phyloP scores from a whole-genome alignment of 2,888 invertebrate species.

The Andrena fulva region DNA sequence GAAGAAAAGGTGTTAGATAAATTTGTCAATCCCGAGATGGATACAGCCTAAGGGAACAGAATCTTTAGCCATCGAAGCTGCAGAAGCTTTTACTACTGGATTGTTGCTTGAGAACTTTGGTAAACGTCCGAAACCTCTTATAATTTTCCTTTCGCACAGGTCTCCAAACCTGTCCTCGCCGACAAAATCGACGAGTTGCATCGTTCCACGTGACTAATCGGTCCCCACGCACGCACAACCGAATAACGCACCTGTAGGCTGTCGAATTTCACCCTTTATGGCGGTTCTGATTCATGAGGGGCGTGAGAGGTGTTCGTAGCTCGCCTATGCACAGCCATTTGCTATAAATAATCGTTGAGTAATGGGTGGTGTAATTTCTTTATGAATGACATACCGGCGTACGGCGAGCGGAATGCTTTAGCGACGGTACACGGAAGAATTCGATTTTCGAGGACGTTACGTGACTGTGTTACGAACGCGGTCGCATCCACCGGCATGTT shows the following conservation, averaged over 20 bases:
- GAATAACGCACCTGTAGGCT: conserved; percentile 13
- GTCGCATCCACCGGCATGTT: conserved; percentile 49
- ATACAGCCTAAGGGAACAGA: too few species aligned
- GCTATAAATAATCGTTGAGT: conserved; percentile 64
- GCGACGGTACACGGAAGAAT: conserved; percentile 62
- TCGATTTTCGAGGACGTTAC: conserved; percentile 61
- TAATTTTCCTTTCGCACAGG: not conserved
- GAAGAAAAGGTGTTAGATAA: too few species aligned
- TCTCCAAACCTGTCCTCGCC: not conserved
- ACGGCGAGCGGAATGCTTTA: conserved; percentile 52
- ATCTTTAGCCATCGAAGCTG: too few species aligned
- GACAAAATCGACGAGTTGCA: not conserved
- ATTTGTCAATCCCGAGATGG: too few species aligned
- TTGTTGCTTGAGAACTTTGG: too few species aligned
- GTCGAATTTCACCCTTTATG: not conserved
- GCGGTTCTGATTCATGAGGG: conserved; percentile 26
- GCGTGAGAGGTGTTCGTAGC: conserved; percentile 31
- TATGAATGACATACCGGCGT: conserved; percentile 60
- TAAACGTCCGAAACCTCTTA: too few species aligned
- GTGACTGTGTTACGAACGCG: conserved; percentile 53
- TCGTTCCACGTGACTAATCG: not conserved
- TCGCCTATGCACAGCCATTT: conserved; percentile 22
- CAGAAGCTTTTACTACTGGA: too few species aligned
- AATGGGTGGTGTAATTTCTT: conserved; percentile 57
- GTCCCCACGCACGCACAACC: not conserved